These are phyloP conservation scores for Dasysyrphus tricinctus DNA, from an alignment of 2,888 invertebrate species.

Conservation along the genomic window DNA sequence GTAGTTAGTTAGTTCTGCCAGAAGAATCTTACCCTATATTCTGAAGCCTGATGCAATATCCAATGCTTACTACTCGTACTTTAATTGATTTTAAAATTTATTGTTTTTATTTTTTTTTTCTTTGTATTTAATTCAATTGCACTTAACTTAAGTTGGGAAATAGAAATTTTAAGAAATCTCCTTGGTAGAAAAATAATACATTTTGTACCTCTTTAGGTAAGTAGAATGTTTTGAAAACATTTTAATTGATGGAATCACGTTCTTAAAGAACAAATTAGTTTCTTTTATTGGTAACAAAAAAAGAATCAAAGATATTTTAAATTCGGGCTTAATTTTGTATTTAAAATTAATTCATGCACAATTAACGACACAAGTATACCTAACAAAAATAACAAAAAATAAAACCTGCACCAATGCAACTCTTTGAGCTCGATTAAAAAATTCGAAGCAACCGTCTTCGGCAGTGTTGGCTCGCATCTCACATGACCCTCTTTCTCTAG, in stretches of 20 bases:
- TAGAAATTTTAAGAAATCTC: background rate
- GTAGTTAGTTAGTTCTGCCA: background rate
- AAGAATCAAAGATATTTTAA: too few relatives aligned
- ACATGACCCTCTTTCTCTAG: too few relatives aligned
- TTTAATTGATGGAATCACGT: background rate
- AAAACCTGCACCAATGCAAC: too few relatives aligned
- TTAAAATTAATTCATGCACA: too few relatives aligned
- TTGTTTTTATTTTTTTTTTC: conserved; percentile 56
- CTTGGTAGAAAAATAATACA: background rate
- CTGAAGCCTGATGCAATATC: conserved; percentile 1
- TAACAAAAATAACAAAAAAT: too few relatives aligned
- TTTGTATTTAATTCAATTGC: conserved; percentile 45
- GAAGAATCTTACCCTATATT: background rate
- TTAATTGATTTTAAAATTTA: conserved; percentile 67
- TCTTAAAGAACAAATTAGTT: background rate
- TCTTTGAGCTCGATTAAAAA: too few relatives aligned
- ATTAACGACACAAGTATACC: too few relatives aligned
- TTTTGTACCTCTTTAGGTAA: background rate
- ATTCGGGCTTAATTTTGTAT: too few relatives aligned
- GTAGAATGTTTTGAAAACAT: background rate
- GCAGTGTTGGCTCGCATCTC: too few relatives aligned
- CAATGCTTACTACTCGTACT: background rate
- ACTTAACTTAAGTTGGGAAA: background rate
- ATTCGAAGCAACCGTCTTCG: too few relatives aligned
- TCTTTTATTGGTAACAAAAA: background rate